Conservation (phyloP, 2,888 invertebrate species). For the Brenthis daphne region DNA sequence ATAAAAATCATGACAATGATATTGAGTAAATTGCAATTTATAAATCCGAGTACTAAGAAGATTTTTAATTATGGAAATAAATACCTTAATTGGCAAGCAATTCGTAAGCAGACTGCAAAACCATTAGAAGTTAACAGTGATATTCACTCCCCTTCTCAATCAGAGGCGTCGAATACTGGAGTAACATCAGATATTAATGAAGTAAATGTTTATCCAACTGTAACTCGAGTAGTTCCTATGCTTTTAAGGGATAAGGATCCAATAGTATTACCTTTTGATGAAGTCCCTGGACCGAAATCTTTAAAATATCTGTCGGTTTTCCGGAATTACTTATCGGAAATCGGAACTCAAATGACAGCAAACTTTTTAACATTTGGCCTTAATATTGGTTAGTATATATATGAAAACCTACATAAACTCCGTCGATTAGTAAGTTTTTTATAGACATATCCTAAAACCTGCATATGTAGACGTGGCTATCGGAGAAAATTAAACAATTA, state of each 20-base stretch:
- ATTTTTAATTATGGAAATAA: conserved; percentile 43
- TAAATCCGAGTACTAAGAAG: conserved; percentile 42
- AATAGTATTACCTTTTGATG: conserved; percentile 80
- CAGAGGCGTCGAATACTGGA: conserved; percentile 29
- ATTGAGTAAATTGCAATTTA: conserved; percentile 42
- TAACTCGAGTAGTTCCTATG: conserved; percentile 59
- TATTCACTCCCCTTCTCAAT: conserved; percentile 25
- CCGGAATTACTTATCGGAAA: conserved; percentile 83
- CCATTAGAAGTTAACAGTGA: conserved; percentile 44
- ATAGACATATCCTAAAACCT: no score
- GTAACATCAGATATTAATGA: conserved; percentile 38
- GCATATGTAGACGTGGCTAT: no score
- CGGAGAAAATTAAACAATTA: no score
- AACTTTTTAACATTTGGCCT: conserved; percentile 75
- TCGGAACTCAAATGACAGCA: conserved; percentile 84
- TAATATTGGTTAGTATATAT: conserved; percentile 68
- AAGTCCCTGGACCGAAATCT: conserved; percentile 84
- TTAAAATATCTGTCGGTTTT: conserved; percentile 82
- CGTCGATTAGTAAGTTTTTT: no score
- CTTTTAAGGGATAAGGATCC: conserved; percentile 60
- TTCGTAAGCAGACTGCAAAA: conserved; percentile 48
- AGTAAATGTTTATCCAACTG: conserved; percentile 54
- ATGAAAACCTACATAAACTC: neutral
- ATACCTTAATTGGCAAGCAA: conserved; percentile 43
- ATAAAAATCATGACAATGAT: conserved; percentile 24